Base-by-base conservation (phyloP, 2,888 invertebrate species). In the Hirtodrosophila histrioides region DNA sequence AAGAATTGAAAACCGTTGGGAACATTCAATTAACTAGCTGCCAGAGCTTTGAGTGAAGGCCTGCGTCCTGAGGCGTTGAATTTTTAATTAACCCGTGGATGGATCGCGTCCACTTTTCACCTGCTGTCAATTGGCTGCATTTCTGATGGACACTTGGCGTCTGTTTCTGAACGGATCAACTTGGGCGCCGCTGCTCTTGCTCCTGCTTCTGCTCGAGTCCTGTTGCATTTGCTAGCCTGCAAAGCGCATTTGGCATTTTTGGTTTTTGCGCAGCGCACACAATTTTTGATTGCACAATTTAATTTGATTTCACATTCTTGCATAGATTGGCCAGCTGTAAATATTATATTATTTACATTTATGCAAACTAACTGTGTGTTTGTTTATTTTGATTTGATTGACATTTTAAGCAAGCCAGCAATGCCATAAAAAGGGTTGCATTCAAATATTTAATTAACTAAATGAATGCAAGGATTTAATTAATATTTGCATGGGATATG, bases 31-130 rank as follows among this genome's bases (percentile, higher is more conserved):
- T 81, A 81, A 75, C 78, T 46, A 39, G 46, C 87, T 81, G 87
- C 87, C 80, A 81, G 39, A 54, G 46, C 23, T 62, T 67, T 67
- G 77, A 86, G 63, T 83, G 83, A 88, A 88, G 60, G 71, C 61
- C 53, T 64, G 57, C 43, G 44, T 68, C 83, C 69, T 29, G 39
- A 64, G 75, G 83, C 69, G 37, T 24, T 12, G 43, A 35, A 66
- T 83, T 84, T 88, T 84, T 88, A 84, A 84, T 84, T 84, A 88
- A 83, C 67, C 44, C 44, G 48, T 56, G 44, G 55, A 58, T 56
- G 64, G 39, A 41, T 50, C 41, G 46, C 57, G 56, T 37, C 40
- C 64, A 53, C 50, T 73, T 55, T 65, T 53, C 36, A 57, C 27
- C 46, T 57, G 54, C 56, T 58, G 58, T 69, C 69, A 72, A 73